These are phyloP conservation scores for Zoanthus solanderi DNA, from an alignment of 92 coral and sea anemone genomes.

Conservation along the genomic window DNA sequence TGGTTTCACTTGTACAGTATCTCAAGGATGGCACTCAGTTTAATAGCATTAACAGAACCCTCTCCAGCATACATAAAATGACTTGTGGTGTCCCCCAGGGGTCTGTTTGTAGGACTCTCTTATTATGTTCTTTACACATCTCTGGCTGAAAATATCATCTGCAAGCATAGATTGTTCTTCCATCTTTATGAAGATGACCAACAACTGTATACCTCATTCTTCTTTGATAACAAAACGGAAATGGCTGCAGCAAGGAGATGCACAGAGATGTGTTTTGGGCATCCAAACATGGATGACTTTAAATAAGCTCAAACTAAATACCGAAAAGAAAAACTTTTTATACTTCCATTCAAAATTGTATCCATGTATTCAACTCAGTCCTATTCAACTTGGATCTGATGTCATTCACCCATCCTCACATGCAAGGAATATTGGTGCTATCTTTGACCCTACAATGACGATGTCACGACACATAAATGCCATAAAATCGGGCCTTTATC, in stretches of 20 bases:
- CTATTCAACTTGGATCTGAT: not conserved
- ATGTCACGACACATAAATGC: constrained; percentile 24
- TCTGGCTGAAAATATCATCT: not conserved
- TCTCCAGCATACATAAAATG: not conserved
- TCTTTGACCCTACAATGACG: constrained; percentile 34
- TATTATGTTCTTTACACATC: constrained; percentile 10
- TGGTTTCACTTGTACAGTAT: not conserved
- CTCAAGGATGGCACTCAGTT: constrained; percentile 15
- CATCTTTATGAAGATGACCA: too few species aligned
- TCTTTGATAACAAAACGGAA: constrained; percentile 8
- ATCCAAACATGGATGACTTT: too few species aligned
- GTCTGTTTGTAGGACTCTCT: not conserved
- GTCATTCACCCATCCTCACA: not conserved
- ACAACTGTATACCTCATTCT: not conserved
- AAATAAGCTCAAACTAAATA: not conserved
- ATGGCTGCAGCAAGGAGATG: constrained; percentile 15
- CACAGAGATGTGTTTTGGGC: not conserved
- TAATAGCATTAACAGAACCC: constrained; percentile 2
- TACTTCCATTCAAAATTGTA: not conserved
- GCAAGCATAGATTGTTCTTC: constrained; percentile 1
- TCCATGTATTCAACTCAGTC: constrained; percentile 2
- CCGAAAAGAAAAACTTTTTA: not conserved
- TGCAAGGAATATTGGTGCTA: not conserved
- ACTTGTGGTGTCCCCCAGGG: too few species aligned
- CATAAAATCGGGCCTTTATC: constrained; percentile 7